Evolutionary conservation across 1,140 invertebrate genomes (phyloP).

Genomic region (Lysiphlebus fabarum): DNA sequence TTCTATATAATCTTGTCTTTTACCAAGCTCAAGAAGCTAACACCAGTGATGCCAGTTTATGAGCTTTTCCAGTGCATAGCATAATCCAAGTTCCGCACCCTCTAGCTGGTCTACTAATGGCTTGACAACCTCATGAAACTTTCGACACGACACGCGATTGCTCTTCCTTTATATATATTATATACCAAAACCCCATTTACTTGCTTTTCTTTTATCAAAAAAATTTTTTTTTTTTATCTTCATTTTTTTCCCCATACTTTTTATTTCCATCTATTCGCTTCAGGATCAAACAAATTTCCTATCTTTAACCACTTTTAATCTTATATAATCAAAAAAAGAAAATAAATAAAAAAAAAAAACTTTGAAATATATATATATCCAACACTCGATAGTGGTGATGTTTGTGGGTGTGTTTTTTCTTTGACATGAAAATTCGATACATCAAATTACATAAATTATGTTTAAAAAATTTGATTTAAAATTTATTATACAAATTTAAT

Average conservation of each 20-base stretch:
- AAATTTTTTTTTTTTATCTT: background rate
- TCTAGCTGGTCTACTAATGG: conserved; percentile 27
- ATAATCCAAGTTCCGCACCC: conserved; percentile 1
- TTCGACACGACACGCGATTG: conserved; percentile 26
- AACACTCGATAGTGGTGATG: too few species aligned
- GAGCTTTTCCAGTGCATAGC: conserved; percentile 11
- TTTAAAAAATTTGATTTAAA: too few species aligned
- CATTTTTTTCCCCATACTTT: too few species aligned
- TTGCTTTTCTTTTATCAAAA: conserved; percentile 1
- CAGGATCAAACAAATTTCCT: too few species aligned
- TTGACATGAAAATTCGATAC: too few species aligned
- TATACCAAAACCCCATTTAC: background rate
- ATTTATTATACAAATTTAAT: too few species aligned
- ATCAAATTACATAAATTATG: too few species aligned
- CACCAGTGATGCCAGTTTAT: conserved; percentile 7
- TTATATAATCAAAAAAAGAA: too few species aligned
- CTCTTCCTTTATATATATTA: conserved; percentile 14
- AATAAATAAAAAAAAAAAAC: too few species aligned
- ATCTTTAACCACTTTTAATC: background rate
- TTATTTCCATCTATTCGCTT: too few species aligned
- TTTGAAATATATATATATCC: too few species aligned
- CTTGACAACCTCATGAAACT: conserved; percentile 30
- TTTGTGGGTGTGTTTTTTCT: too few species aligned
- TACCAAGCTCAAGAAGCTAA: background rate
- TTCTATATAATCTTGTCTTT: conserved; percentile 12